These are phyloP conservation scores for Dorcus parallelipipedus DNA, from an alignment of 2,888 invertebrate genomes.

Conservation along the genomic window DNA sequence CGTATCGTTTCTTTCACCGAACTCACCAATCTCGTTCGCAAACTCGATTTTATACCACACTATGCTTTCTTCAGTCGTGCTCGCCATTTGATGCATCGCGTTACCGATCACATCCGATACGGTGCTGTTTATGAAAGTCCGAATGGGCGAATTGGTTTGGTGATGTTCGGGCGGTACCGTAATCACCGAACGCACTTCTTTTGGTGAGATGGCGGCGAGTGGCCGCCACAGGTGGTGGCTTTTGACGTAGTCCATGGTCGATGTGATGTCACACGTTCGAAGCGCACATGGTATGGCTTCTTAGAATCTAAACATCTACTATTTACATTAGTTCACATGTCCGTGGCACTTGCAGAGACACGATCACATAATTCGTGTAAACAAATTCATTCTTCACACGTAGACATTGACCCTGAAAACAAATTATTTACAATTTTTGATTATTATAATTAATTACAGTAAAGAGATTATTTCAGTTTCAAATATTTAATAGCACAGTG, in stretches of 20 bases:
- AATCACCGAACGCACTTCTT: constrained; percentile 26
- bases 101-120: constrained; percentile 14
- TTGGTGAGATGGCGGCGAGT: constrained; percentile 33
- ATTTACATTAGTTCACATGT: too few species aligned
- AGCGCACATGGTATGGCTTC: background rate
- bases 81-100: constrained; percentile 7
- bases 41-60: constrained; percentile 39
- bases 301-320: too few species aligned
- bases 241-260: constrained; percentile 32
- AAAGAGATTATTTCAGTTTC: too few species aligned
- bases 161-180: constrained; percentile 14
- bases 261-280: background rate
- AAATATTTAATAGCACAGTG: too few species aligned
- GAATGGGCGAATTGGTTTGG: background rate
- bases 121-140: constrained; percentile 12
- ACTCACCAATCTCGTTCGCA: constrained; percentile 16
- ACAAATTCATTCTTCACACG: too few species aligned
- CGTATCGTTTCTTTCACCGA: constrained; percentile 16
- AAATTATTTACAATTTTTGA: too few species aligned
- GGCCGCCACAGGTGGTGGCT: constrained; percentile 37
- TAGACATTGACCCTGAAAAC: too few species aligned
- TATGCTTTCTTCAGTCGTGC: constrained; percentile 24
- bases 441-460: too few species aligned
- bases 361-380: too few species aligned
- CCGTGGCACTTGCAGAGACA: too few species aligned